Percentiles rank a stretch among this genome's conserved stretches.
Evolutionary conservation across 2,888 invertebrate species (phyloP).

Genomic region (Pseudococcus jackbeardsleyi): DNA sequence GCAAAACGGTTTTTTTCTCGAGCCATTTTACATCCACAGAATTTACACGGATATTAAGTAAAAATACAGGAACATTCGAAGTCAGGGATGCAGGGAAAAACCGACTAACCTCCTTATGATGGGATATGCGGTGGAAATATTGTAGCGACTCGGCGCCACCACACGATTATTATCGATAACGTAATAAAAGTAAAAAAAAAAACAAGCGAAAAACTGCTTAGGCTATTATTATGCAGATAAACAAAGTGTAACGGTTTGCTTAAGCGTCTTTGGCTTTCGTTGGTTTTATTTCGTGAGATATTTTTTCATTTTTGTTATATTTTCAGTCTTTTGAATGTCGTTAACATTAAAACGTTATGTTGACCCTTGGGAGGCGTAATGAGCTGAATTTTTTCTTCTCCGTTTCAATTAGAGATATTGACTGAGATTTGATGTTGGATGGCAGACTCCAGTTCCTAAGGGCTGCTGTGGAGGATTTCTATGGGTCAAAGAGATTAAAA

Average conservation of each 20-base stretch:
- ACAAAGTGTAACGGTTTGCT: slow-evolving; percentile 40
- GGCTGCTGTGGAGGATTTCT: too few relatives aligned
- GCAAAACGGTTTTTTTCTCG: background rate
- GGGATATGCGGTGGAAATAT: slow-evolving; percentile 18
- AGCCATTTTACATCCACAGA: too few relatives aligned
- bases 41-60: too few relatives aligned
- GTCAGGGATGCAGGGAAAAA: background rate
- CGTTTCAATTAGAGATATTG: too few relatives aligned
- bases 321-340: too few relatives aligned
- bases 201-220: slow-evolving; percentile 36
- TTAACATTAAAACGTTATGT: too few relatives aligned
- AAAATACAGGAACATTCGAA: background rate
- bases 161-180: slow-evolving; percentile 56
- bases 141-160: slow-evolving; percentile 56
- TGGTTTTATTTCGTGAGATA: background rate
- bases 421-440: too few relatives aligned
- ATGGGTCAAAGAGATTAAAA: too few relatives aligned
- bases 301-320: too few relatives aligned
- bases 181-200: slow-evolving; percentile 8
- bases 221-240: slow-evolving; percentile 48
- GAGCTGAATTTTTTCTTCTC: too few relatives aligned
- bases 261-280: background rate
- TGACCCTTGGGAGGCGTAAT: too few relatives aligned
- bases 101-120: background rate
- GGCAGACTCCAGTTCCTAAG: too few relatives aligned